Evolutionary conservation across 2,888 invertebrate genomes (phyloP), one percentile per base, ranked within the genome.

Genomic region (Tetranychus piercei): DNA sequence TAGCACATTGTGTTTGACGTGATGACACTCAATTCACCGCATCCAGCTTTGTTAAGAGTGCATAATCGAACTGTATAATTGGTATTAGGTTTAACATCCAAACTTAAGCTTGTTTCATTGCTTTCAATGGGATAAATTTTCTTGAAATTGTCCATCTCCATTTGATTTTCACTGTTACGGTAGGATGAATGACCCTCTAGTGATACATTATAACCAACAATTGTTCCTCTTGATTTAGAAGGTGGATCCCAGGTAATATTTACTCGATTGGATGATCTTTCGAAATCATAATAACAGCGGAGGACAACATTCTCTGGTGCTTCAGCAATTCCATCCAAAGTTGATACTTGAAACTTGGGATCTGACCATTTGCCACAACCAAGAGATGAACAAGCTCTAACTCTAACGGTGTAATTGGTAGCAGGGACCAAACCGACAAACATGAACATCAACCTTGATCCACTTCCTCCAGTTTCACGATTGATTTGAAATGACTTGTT

Each of bases 361-460:
- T 86, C 85, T 0, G 92, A 92, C 88, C 89, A 90, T 15, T 87
- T 85, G 0, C 91, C 90, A 81, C 92, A 93, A 18, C 67, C 85
- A 83, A 78, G 86, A 85, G 0, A 88, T 75, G 89, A 91, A 80
- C 93, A 92, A 0, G 92, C 90, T 45, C 88, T 85, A 79, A 88
- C 89, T 85, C 88, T 87, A 81, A 92, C 91, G 77, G 87, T 86
- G 80, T 92, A 92, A 44, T 87, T 88, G 45, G 90, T 91, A 20
- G 90, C 89, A 0, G 92, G 89, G 78, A 88, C 86, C 73, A 92
- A 83, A 80, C 88, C 87, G 67, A 86, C 86, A 81, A 92, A 92
- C 86, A 91, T 89, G 79, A 90, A 91, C 1, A 89, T 79, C 71
- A 78, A 78, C 64, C 76, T 79, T 20, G 78, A 73, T 44, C 76